Evolutionary conservation across 2,797 vertebrate genomes (phyloP), one percentile per base, ranked within the genome.

Genomic region (Anguilla obscura): DNA sequence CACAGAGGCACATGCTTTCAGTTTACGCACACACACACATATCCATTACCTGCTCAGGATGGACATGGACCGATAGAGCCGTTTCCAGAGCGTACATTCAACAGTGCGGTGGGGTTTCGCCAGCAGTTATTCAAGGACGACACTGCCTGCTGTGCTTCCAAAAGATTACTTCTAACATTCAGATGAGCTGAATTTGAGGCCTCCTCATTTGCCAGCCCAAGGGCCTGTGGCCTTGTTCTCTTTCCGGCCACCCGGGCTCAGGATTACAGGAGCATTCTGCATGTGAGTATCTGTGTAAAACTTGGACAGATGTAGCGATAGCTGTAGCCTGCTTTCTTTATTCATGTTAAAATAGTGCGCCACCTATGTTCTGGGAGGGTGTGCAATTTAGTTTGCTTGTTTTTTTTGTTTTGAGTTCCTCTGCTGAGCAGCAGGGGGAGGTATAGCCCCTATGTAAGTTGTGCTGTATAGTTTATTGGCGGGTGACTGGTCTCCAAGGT

Each of bases 91-190:
- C 16, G 7, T 40, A 24, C 18, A 40, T 21, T 79, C 0, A 40
- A 45, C 74, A 21, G 21, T 24, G 4, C 33, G 36, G 36, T 1
- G 18, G 45, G 7, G 10, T 33, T 74, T 30, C 10, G 10, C 2
- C 0, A 85, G 36, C 14, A 60, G 24, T 33, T 63, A 21, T 63
- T 33, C 18, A 80, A 58, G 48, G n/a, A 36, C 60, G 56, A 54
- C 82, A 85, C 88, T 88, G 88, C 85, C 79, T 84, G 80, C 79
- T 52, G 66, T 18, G 18, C 84, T 84, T 87, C 27, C 80, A 71
- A 71, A 88, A 86, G 21, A 33, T 54, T 36, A 54, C 79, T 50
- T 85, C 56, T 40, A 52, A 79, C 60, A 54, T 82, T 86, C 4
- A 50, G 33, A 27, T 66, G 45, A 8, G 10, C 54, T 18, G 12